phyloP scores from a whole-genome alignment of 2,113 vertebrate species.

The Willisornis vidua region DNA sequence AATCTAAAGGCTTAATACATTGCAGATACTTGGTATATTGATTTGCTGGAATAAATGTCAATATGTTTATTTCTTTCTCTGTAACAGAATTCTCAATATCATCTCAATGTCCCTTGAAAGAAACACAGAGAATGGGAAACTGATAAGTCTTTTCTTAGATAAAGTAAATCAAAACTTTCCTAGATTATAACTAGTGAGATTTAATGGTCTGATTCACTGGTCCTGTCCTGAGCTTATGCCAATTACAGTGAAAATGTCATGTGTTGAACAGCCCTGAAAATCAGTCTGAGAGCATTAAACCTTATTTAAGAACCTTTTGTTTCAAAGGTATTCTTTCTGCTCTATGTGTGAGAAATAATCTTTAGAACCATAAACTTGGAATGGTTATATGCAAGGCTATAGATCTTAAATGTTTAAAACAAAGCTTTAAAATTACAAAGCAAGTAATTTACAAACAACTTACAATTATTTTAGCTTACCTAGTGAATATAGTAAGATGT shows the following conservation, averaged over 20 bases:
- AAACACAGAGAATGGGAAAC: background rate
- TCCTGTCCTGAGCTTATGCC: background rate
- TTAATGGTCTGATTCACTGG: background rate
- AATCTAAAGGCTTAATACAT: background rate
- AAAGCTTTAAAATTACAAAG: background rate
- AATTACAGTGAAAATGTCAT: background rate
- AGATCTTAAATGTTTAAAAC: background rate
- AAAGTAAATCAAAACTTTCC: background rate
- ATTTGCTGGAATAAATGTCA: background rate
- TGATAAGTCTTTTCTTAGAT: background rate
- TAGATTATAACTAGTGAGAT: background rate
- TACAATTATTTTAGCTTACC: background rate
- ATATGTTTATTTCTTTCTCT: background rate
- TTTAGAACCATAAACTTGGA: background rate
- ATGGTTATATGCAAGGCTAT: background rate
- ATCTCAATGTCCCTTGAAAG: background rate
- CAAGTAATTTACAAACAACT: background rate
- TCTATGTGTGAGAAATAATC: background rate
- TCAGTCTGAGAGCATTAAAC: background rate
- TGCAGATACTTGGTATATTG: rapidly evolving
- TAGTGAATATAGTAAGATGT: background rate
- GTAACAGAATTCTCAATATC: background rate
- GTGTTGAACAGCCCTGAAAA: background rate
- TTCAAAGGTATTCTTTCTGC: background rate
- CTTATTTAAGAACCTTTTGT: background rate